Base-by-base conservation (phyloP, 2,113 vertebrate species). In the Osmerus mordax region DNA sequence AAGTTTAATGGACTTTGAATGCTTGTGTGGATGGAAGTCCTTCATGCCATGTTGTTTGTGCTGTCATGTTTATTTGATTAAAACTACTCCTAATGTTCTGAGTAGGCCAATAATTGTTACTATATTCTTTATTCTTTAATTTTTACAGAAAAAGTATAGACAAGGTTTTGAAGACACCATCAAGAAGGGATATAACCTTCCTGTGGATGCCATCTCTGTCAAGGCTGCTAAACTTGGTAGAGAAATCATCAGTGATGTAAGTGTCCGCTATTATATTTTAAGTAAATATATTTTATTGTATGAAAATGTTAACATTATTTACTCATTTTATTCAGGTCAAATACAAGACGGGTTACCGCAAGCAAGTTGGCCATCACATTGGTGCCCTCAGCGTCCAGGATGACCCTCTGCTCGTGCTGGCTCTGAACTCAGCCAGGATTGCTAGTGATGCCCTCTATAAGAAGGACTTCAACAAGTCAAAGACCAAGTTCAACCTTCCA, bases 231-330 rank as follows among this genome's bases (percentile, higher is more conserved):
- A 79, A 84, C 88, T 87, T n/a, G 91, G 92, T 63, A 93, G 95
- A 72, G 92, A 96, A 56, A 97, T 97, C 6, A 91, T 93, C 56
- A 97, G 97, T 70, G 96, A 98, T 61, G 97, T 96, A 87, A 92
- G 94, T 72, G 23, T 23, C 41, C 41, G 9, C 36, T 32, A 18
- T 55, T 15, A 28, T 13, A 13, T 23, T 13, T 63, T 61, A 61
- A 25, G 28, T n/a, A 14, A 64, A 41, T 28, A 25, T 23, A 62
- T 28, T 28, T 3, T 62, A 36, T 36, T 36, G 32, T 6, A 15
- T 62, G 11, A 62, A 29, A 15, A 62, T 25, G 14, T 47, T 47
- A 12, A 47, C 41, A 1, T 47, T 9, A 12, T 5, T 23, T 61
- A 28, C 61, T 77, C 54, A 9, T 71, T 51, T n/a, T 3, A 5